Evolutionary conservation across 2,113 vertebrate species (phyloP).

Genomic region (Otis tarda): DNA sequence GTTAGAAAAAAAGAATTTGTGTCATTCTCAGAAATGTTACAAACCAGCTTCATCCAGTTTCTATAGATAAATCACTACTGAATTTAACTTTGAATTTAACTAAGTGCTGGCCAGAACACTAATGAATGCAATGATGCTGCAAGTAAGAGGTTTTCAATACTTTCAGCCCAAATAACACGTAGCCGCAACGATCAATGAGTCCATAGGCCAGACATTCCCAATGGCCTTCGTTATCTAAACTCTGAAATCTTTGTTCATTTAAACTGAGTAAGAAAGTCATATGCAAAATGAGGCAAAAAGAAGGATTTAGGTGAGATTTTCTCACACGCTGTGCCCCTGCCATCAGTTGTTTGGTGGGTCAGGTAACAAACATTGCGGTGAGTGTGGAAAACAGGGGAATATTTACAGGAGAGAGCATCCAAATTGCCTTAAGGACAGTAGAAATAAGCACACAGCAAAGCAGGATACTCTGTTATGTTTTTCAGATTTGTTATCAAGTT

Average conservation of each 20-base stretch:
- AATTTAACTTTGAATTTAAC: background rate
- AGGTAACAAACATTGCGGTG: background rate
- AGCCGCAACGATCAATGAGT: background rate
- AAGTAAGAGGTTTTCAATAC: background rate
- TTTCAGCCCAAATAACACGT: background rate
- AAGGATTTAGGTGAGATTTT: background rate
- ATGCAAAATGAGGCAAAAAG: background rate
- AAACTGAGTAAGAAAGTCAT: background rate
- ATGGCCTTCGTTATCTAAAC: background rate
- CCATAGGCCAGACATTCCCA: background rate
- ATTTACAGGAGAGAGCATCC: background rate
- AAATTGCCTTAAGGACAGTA: background rate
- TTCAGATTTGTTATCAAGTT: background rate
- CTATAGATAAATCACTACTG: background rate
- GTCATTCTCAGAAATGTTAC: background rate
- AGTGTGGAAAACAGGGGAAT: background rate
- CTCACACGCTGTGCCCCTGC: background rate
- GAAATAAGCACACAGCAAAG: background rate
- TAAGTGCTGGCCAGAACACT: background rate
- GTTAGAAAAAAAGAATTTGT: background rate
- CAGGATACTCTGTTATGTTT: background rate
- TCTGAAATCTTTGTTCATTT: background rate
- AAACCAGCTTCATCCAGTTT: background rate
- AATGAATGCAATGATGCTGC: background rate
- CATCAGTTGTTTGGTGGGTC: background rate